Base-by-base conservation (phyloP, 2,888 invertebrate genomes). In the Cephus pygmeus region DNA sequence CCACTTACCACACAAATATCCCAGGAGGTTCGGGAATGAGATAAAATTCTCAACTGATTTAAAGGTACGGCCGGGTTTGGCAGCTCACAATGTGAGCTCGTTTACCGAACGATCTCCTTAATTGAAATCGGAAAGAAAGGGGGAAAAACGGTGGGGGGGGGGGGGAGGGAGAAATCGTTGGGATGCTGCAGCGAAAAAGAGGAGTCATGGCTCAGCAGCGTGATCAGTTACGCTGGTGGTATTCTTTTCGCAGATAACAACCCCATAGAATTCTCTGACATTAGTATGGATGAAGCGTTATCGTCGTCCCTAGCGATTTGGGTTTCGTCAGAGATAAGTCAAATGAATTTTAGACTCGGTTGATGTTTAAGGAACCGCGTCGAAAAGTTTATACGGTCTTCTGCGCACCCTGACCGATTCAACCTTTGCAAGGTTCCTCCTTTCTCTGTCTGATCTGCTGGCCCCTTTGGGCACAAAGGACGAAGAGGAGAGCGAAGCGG, bases 221-320 rank as follows among this genome's bases (percentile, higher is more conserved):
- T 83, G 84, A 82, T 82, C 79, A 78, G 81, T 81, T 85, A 82
- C 75, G 40, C 73, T 76, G 73, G 76, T 75, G 81, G 80, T 77
- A 80, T 73, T 81, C 75, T 74, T 81, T 82, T 77, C 69, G 73
- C n/a, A 75, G 80, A 81, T 83, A 83, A 84, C 80, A 79, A 77
- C 76, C 75, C 76, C 76, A 76, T 81, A 77, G 76, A 80, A 77
- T 73, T 36, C 76, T 35, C 40, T 40, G 78, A 79, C 85, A 86
- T 87, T 86, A 84, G 83, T 87, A 87, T 87, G 85, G 85, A 86
- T 81, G 83, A 84, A 79, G 75, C 79, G 81, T 84, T 79, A 79
- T 81, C 78, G 81, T 80, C 77, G 40, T 82, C 40, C 40, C 15
- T 33, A 69, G 69, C 30, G 69, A 69, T 69, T 30, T 30, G 33